Base-by-base conservation (phyloP, 2,888 invertebrate species). In the Isoperla grammatica region DNA sequence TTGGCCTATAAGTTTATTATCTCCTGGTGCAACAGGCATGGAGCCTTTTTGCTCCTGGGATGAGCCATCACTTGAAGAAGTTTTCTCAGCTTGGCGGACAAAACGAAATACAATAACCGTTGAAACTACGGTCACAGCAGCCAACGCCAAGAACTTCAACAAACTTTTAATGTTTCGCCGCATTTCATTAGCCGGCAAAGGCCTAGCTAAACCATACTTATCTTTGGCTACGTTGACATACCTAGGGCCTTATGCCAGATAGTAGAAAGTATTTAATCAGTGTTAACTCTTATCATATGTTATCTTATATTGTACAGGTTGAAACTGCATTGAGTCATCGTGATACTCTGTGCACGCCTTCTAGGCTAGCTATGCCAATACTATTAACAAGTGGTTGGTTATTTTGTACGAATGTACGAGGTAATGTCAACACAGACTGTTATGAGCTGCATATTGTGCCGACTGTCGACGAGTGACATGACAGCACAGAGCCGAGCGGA, bases 81-180 rank as follows among this genome's bases (percentile, higher is more conserved):
- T 50, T 9, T 45, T 59, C 39, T 62, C 63, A n/a, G 61, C 59
- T 15, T 57, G 62, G 19, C 66, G 63, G 2, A 67, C 63, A 45
- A 63, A 62, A 37, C 65, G 64, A 60, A 67, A 68, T 17, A 68
- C 57, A 6, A 68, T 54, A 12, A 65, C 66, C 6, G 68, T 68
- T 1, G 65, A 54, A 9, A 65, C 19, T 12, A 65, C 65, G 12
- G 68, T 69, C 8, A 65, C 45, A 3, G 63, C 56, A 23, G 65
- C 58, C 1, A 67, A 62, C 20, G 66, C 19, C 49, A 65, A 53
- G 59, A 67, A 68, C 42, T 67, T 68, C 4, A 62, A 58, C 45
- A 66, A 45, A 23, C 67, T 65, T 65, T 67, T 69, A 13, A 68
- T 56, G 65, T 65, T 67, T 35, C 67, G 59, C 60, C 64, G 62